Evolutionary conservation across 2,113 vertebrate species (phyloP).

Genomic region (Dromas ardeola): DNA sequence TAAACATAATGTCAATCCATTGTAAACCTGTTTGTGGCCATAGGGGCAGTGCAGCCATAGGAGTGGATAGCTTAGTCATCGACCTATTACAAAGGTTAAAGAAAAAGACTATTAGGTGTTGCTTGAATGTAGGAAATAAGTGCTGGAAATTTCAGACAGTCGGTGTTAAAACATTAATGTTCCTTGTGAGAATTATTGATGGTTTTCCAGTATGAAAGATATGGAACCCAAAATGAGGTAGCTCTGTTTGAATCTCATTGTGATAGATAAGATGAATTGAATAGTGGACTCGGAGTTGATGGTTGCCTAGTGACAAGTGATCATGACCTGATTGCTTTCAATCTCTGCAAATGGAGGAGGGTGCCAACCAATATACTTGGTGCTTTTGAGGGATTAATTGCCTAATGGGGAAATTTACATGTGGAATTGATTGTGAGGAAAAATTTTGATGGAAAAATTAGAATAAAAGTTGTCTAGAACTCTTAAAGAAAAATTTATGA

Average conservation of each 20-base stretch:
- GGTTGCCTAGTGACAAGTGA: neutral
- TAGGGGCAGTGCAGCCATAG: neutral
- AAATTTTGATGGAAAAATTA: neutral
- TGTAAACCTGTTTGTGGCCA: neutral
- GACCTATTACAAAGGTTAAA: neutral
- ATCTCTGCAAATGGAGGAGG: neutral
- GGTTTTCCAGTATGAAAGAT: neutral
- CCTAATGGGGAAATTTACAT: neutral
- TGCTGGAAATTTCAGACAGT: neutral
- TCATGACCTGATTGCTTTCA: constrained; percentile 2
- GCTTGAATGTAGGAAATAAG: neutral
- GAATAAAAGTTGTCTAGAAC: neutral
- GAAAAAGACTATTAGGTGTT: neutral
- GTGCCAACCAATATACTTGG: neutral
- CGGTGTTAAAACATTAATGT: neutral
- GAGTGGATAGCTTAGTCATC: neutral
- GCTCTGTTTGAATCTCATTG: neutral
- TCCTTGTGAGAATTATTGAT: neutral
- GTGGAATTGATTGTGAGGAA: neutral
- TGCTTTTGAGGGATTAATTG: neutral
- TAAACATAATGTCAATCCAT: neutral
- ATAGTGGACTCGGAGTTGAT: neutral
- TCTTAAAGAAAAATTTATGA: neutral
- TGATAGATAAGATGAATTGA: neutral
- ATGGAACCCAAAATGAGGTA: neutral